Base-by-base conservation (phyloP, 2,113 vertebrate genomes). In the Barbus barbus region DNA sequence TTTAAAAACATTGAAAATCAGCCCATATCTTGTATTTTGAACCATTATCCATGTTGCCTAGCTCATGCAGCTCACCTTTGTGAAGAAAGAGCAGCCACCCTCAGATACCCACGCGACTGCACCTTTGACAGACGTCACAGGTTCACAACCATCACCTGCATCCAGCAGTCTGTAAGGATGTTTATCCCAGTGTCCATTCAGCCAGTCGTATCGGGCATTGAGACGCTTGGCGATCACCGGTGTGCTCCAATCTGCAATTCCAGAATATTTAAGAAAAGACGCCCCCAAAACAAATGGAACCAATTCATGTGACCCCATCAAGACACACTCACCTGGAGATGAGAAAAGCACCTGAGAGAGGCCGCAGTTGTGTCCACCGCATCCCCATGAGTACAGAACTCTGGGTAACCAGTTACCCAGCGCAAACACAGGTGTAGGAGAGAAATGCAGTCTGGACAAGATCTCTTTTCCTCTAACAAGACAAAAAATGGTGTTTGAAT, bases 341-440 rank as follows among this genome's bases (percentile, higher is more conserved):
- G 91, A 92, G 87, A 95, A 95, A 9, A 89, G 88, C 5, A 86
- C 92, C 88, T 95, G 95, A 1, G 88, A 31, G 2, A 94, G 83
- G 51, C 92, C 91, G 71, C 94, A 94, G 90, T 92, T 93, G 84
- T 87, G 90, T 2, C 90, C 90, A 0, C 12, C 56, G 76, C 93
- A 94, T 46, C 85, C 78, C 95, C 95, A 95, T 28, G 87, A 91
- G 88, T 95, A 93, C 4, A 95, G 86, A 14, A 95, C 91, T 0
- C 51, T 73, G 80, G 94, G 92, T 46, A 95, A 93, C 95, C 95
- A 95, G 92, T 95, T 95, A 0, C 94, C 95, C 89, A 95, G 86
- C 2, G 87, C 73, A 16, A 90, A 92, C 31, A 94, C 89, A 0
- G 94, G 93, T 20, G 93, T 31, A 0, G 94, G 93, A 8, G 87